These are phyloP conservation scores for Zapus hudsonius DNA, from an alignment of 2,113 vertebrate genomes.

Conservation along the genomic window DNA sequence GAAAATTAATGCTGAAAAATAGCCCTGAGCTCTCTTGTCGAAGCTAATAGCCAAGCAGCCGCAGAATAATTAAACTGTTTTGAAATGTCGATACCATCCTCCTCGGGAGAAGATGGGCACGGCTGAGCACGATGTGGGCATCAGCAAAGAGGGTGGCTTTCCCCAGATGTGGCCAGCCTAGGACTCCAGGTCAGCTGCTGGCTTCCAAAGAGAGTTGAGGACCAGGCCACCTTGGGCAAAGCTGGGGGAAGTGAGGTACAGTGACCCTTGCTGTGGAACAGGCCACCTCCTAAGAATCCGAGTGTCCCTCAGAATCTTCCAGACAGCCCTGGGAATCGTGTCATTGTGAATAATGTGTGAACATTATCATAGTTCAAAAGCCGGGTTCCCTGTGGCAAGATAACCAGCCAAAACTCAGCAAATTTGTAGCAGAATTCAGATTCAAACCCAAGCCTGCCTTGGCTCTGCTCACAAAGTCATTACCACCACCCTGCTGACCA, in stretches of 20 bases:
- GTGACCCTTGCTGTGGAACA: neutral
- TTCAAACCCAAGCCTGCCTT: neutral
- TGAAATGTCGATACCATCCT: constrained; percentile 86
- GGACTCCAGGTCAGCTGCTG: neutral
- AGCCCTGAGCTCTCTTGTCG: constrained; percentile 91
- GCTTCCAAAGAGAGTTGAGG: neutral
- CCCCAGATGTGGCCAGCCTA: neutral
- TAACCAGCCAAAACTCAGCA: neutral
- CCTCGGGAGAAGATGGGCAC: constrained; percentile 74
- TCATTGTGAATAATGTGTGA: neutral
- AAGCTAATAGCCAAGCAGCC: constrained; percentile 91
- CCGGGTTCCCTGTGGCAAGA: neutral
- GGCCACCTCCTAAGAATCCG: neutral
- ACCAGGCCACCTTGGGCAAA: too few relatives aligned
- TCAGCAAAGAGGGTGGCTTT: constrained; percentile 25
- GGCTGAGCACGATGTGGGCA: constrained; percentile 58
- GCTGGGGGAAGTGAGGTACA: accelerated
- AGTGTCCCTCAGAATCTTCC: neutral
- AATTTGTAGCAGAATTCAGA: neutral
- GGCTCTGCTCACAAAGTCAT: neutral
- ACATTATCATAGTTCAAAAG: neutral
- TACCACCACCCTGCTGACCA: neutral
- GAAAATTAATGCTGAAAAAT: constrained; percentile 95
- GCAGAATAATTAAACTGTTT: constrained; percentile 91
- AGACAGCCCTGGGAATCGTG: neutral